Evolutionary conservation across 64 coral and sea anemone species (phyloP).

Genomic region (Trachythela sp.): DNA sequence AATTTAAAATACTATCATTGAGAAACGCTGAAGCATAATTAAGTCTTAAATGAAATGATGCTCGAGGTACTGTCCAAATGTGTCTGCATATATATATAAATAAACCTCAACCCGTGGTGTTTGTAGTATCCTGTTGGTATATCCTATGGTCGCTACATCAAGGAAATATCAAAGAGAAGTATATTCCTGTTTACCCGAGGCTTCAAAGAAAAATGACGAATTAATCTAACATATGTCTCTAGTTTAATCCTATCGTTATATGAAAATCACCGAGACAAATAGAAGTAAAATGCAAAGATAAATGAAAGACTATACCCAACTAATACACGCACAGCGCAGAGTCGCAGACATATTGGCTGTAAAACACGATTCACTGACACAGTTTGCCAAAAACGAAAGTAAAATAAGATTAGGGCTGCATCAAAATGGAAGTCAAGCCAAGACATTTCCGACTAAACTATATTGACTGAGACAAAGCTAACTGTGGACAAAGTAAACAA

Average conservation of each 20-base stretch:
- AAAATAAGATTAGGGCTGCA: background rate
- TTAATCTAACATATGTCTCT: background rate
- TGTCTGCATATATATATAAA: too few species aligned
- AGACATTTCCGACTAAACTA: background rate
- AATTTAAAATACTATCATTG: background rate
- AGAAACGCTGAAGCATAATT: background rate
- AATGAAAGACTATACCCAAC: too few species aligned
- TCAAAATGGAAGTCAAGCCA: background rate
- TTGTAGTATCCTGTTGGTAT: background rate
- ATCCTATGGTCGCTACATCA: background rate
- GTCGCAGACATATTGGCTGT: too few species aligned
- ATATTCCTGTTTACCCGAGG: background rate
- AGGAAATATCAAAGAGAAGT: background rate
- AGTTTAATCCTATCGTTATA: background rate
- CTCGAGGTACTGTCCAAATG: too few species aligned
- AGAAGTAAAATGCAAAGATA: too few species aligned
- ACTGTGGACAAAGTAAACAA: constrained; percentile 13
- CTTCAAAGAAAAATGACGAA: background rate
- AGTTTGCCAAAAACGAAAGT: background rate
- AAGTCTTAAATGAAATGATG: too few species aligned
- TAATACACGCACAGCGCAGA: background rate
- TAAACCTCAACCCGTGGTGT: background rate
- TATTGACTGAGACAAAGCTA: too few species aligned
- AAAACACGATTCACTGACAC: background rate
- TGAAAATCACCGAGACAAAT: background rate